Evolutionary conservation across 2,888 invertebrate genomes (phyloP), one percentile per base, ranked within the genome.

Genomic region (Ptychoptera contaminata): DNA sequence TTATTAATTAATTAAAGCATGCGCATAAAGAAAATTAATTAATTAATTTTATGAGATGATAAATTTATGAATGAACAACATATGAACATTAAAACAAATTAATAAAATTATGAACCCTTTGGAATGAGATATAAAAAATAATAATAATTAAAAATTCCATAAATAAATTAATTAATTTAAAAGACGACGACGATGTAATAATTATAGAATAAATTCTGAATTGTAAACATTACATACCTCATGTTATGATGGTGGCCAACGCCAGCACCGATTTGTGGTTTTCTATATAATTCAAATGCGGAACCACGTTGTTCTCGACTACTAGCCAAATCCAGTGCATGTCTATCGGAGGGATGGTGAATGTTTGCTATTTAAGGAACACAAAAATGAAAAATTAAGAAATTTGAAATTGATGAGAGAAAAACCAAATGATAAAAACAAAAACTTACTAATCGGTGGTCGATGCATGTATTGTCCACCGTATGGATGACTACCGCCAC

Each of bases 201-300:
- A n/a, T n/a, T n/a, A n/a, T n/a, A n/a, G n/a, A n/a, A n/a, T n/a
- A n/a, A n/a, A n/a, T n/a, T n/a, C n/a, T n/a, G n/a, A n/a, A n/a
- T n/a, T n/a, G n/a, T n/a, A n/a, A 37, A 34, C 11, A 16, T 12
- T 16, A 56, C 67, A 69, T 71, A 84, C 83, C 83, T 82, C 65
- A 83, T 67, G 58, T 82, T 83, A 63, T 83, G 82, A 73, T 84
- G 82, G 63, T 79, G 79, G 56, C 63, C 63, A 29, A 60, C 57
- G 23, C 23, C 23, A 46, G 61, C 57, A 50, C 66, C 66, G 50
- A 65, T 61, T 58, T 85, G 77, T 9, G 91, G 91, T 66, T 92
- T 92, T 52, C 90, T 78, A 63, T 92, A 93, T 49, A 92, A 70
- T 65, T 92, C 92, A 62, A 93, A 92, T n/a, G 93, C 93, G 50